Conservation (phyloP, 2,113 vertebrate species). For the Cnemophilus loriae region DNA sequence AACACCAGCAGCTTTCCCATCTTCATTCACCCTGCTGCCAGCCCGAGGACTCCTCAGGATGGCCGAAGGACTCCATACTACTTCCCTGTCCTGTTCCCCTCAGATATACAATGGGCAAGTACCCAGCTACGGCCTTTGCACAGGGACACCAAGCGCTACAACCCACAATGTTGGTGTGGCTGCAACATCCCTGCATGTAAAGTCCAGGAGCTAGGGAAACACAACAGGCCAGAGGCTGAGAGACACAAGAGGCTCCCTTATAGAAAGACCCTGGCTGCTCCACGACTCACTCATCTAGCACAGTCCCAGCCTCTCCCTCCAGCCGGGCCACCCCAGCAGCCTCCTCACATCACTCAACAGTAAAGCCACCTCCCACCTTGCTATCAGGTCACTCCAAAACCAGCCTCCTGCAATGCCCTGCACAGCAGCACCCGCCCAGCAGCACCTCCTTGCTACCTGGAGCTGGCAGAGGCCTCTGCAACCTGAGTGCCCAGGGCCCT, state of each 20-base stretch:
- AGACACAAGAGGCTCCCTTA: not conserved
- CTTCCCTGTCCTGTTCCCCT: not conserved
- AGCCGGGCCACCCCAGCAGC: not conserved
- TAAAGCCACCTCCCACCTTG: not conserved
- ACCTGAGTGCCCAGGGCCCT: not conserved
- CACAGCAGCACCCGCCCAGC: not conserved
- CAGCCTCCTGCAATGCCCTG: not conserved
- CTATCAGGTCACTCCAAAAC: not conserved
- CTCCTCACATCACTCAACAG: not conserved
- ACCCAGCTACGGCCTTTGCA: not conserved
- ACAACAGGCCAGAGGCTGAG: not conserved
- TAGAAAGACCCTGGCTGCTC: not conserved
- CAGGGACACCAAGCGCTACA: fast-evolving
- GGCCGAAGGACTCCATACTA: not conserved
- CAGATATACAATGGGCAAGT: not conserved
- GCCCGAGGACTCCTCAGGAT: not conserved
- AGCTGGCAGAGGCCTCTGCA: not conserved
- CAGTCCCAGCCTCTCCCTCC: not conserved
- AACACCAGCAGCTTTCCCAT: not conserved
- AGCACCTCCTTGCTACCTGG: not conserved
- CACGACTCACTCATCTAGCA: fast-evolving
- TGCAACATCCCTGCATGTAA: not conserved
- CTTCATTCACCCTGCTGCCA: not conserved
- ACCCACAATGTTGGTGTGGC: fast-evolving
- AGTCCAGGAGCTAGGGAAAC: not conserved